These are phyloP conservation scores for Pharmacophagus antenor DNA, from an alignment of 2,888 invertebrate genomes.

Conservation along the genomic window DNA sequence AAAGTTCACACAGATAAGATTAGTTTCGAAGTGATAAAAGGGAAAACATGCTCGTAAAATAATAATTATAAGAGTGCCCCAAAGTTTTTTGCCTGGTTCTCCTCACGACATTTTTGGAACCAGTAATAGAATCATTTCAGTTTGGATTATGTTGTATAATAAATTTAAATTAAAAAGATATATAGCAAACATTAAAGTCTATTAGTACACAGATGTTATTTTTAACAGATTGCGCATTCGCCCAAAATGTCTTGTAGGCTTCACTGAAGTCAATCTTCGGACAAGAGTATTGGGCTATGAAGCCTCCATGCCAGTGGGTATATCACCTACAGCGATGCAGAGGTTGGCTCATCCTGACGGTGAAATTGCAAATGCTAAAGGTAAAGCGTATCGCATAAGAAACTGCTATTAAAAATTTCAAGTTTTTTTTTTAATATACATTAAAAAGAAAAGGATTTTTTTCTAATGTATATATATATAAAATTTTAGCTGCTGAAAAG, in stretches of 20 bases:
- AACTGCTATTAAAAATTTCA: neutral
- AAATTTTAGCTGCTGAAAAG: conserved; percentile 86
- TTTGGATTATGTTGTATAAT: neutral
- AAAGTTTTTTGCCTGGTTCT: too few relatives aligned
- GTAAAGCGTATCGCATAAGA: conserved; percentile 54
- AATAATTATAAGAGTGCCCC: too few relatives aligned
- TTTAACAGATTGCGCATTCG: conserved; percentile 85
- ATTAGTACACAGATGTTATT: neutral
- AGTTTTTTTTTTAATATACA: neutral
- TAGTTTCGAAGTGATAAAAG: too few relatives aligned
- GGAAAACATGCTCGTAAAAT: too few relatives aligned
- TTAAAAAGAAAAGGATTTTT: neutral
- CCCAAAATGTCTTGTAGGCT: conserved; percentile 87
- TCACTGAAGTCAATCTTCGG: conserved; percentile 81
- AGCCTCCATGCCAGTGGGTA: conserved; percentile 86
- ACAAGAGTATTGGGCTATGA: conserved; percentile 82
- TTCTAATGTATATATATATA: neutral
- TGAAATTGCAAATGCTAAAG: conserved; percentile 88
- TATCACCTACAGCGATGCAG: conserved; percentile 94
- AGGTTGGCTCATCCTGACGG: conserved; percentile 92
- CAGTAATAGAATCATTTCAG: too few relatives aligned
- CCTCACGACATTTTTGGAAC: too few relatives aligned
- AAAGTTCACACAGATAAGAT: too few relatives aligned
- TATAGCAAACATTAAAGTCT: too few relatives aligned
- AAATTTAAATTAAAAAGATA: too few relatives aligned